Conservation (phyloP, 2,888 invertebrate species). For the Cephus sareptanus region DNA sequence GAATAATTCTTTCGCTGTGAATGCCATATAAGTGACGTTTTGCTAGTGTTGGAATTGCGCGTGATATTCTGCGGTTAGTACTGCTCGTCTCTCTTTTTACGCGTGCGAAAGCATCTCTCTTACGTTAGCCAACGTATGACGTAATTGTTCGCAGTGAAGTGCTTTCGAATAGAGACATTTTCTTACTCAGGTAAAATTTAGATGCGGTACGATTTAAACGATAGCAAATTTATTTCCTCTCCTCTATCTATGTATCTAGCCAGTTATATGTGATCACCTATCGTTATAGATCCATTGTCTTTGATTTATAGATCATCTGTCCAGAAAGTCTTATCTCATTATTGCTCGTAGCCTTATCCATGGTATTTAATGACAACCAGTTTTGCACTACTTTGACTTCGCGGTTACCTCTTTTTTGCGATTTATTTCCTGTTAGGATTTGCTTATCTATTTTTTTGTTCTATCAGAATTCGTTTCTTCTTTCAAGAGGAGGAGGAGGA, state of each 20-base stretch:
- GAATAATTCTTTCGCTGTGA: not conserved
- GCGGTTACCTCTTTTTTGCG: not conserved
- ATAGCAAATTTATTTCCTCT: constrained; percentile 1
- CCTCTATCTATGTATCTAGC: not conserved
- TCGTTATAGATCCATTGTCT: not conserved
- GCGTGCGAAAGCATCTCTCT: constrained; percentile 2
- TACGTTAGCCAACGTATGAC: constrained; percentile 37
- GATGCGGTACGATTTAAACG: constrained; percentile 4
- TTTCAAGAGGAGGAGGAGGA: not conserved
- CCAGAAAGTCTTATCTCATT: not conserved
- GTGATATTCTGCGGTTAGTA: not conserved
- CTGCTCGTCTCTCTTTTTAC: not conserved
- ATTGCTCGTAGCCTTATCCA: not conserved
- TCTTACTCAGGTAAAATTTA: constrained; percentile 11
- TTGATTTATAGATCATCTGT: not conserved
- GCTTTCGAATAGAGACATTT: constrained; percentile 24
- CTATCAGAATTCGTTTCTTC: not conserved
- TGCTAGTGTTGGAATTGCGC: not conserved
- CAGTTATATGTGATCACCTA: not conserved
- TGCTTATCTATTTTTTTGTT: not conserved
- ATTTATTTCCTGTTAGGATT: not conserved
- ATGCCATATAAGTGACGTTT: not conserved
- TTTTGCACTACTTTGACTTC: not conserved
- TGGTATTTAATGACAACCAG: not conserved
- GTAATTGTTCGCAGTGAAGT: constrained; percentile 25